Conservation (phyloP, 1,140 invertebrate genomes). For the Triops cancriformis region DNA sequence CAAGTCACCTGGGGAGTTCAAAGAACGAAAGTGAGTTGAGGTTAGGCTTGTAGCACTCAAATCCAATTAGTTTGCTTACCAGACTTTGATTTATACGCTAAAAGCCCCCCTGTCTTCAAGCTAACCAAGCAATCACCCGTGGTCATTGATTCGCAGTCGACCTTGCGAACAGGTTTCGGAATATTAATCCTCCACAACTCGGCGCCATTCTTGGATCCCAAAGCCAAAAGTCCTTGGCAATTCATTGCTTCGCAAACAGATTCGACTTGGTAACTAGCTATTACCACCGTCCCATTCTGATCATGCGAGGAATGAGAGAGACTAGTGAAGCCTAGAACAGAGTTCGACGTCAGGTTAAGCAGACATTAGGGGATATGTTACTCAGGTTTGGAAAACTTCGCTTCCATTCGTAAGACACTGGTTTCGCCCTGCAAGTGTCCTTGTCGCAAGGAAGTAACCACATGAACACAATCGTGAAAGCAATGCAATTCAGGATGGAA, state of each 20-base stretch:
- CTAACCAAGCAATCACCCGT: background rate
- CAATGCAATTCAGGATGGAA: constrained; percentile 19
- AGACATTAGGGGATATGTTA: background rate
- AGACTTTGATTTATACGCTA: background rate
- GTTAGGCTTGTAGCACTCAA: background rate
- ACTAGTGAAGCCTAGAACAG: background rate
- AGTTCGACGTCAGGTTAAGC: background rate
- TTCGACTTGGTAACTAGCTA: background rate
- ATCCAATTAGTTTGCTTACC: background rate
- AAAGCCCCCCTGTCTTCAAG: background rate
- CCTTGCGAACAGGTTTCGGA: background rate
- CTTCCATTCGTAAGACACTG: background rate
- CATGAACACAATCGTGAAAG: constrained; percentile 12
- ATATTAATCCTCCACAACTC: background rate
- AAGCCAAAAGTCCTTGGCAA: background rate
- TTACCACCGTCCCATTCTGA: background rate
- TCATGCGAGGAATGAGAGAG: background rate
- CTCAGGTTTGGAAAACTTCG: background rate
- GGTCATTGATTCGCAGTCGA: background rate
- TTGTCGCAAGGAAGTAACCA: constrained; percentile 20
- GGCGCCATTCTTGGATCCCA: background rate
- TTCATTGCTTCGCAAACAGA: background rate
- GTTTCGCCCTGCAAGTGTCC: constrained; percentile 7
- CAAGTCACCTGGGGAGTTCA: background rate
- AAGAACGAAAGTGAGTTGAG: background rate